phyloP scores from a whole-genome alignment of 2,113 vertebrate genomes.

The Sphaerodactylus townsendi region DNA sequence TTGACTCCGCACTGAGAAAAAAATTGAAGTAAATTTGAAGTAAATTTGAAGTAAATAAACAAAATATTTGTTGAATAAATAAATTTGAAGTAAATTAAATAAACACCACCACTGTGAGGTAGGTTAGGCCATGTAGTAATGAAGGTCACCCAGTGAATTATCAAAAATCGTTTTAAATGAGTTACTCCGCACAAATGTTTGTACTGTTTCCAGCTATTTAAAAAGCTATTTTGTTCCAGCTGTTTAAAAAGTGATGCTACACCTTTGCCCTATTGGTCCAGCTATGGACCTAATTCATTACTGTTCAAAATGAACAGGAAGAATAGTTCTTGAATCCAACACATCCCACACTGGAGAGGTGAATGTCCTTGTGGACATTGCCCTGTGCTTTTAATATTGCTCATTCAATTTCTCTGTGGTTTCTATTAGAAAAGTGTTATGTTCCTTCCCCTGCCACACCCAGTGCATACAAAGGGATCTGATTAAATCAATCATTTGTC shows the following conservation, averaged over 20 bases:
- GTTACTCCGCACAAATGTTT: constrained; percentile 1
- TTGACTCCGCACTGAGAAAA: too few species aligned
- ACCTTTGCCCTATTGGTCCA: background rate
- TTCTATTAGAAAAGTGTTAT: background rate
- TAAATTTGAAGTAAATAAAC: too few species aligned
- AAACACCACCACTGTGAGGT: too few species aligned
- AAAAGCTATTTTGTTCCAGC: too few species aligned
- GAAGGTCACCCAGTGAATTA: too few species aligned
- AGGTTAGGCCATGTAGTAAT: too few species aligned
- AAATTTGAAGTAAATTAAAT: too few species aligned
- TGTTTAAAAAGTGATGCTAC: background rate
- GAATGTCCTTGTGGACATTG: background rate
- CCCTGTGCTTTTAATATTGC: background rate
- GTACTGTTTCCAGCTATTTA: background rate
- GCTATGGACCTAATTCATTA: background rate
- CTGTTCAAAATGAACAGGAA: too few species aligned
- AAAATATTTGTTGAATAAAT: too few species aligned
- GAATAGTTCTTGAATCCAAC: background rate
- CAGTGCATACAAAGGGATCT: background rate
- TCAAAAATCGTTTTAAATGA: background rate
- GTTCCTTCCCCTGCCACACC: background rate
- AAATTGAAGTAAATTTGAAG: too few species aligned
- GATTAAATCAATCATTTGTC: background rate
- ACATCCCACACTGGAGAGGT: background rate
- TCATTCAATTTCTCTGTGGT: background rate